Percentiles rank a stretch among this genome's conserved stretches.
These are phyloP conservation scores for Scophthalmus maximus DNA, from an alignment of 2,113 vertebrate species.

Conservation along the genomic window DNA sequence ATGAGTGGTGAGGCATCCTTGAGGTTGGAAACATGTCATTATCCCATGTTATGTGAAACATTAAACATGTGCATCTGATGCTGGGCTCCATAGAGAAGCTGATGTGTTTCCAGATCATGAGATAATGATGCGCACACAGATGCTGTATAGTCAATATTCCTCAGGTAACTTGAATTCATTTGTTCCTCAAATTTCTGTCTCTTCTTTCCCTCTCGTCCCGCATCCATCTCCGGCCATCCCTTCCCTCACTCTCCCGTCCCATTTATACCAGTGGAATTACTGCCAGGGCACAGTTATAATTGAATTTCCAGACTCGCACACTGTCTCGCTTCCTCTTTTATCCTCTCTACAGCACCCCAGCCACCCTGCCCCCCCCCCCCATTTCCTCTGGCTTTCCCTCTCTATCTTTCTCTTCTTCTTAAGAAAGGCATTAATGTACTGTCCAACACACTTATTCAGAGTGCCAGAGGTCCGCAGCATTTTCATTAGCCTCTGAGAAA, in stretches of 20 bases:
- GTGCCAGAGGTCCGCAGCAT: constrained; percentile 57
- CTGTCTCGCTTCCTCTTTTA: constrained; percentile 34
- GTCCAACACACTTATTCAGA: constrained; percentile 62
- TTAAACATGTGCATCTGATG: background rate
- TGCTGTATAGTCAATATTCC: background rate
- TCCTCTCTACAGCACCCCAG: constrained; percentile 25
- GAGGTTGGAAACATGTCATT: constrained; percentile 23
- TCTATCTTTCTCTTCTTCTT: constrained; percentile 55
- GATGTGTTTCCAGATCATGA: too few relatives aligned
- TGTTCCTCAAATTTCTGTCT: constrained; percentile 48
- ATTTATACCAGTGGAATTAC: constrained; percentile 79
- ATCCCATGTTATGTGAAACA: background rate
- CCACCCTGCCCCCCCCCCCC: constrained; percentile 26
- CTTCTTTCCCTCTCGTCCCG: constrained; percentile 26
- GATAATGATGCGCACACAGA: constrained; percentile 35
- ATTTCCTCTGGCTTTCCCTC: constrained; percentile 54
- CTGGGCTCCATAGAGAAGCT: too few relatives aligned
- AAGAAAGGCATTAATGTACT: constrained; percentile 76
- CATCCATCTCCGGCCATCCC: constrained; percentile 56
- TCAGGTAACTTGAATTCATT: constrained; percentile 26
- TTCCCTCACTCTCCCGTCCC: constrained; percentile 57
- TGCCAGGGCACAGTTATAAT: constrained; percentile 79
- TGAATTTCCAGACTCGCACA: constrained; percentile 76
- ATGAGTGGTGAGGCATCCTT: background rate
- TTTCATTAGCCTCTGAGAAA: constrained; percentile 69